Base-by-base conservation (phyloP, 2,888 invertebrate genomes). In the Mimas tiliae region DNA sequence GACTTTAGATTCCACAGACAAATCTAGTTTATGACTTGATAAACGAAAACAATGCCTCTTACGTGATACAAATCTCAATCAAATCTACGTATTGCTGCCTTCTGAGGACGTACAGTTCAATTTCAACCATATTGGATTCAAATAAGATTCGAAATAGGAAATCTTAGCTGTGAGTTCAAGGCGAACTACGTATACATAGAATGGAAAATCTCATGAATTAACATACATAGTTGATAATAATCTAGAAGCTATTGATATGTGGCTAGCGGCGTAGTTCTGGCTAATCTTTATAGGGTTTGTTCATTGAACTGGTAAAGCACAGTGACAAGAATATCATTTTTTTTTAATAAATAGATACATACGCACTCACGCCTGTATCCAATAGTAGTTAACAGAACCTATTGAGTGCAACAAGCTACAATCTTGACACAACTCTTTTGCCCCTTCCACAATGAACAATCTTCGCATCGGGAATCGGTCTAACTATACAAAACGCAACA, bases 21-120 rank as follows among this genome's bases (percentile, higher is more conserved):
- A 63, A 64, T 65, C 48, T 62, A 65, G 51, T 69, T 69, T 69
- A 69, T 62, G 67, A 69, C 64, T 51, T 69, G 55, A 53, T 50
- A 51, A 50, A 52, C 65, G 65, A 65, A 67, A 67, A 67, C 67
- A 65, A 68, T 63, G 63, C 67, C 38, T 62, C 14, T 34, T 62
- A 67, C 65, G 67, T 67, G 67, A 45, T 64, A 64, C 64, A 64
- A 69, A 69, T 69, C 33, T 63, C 21, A 69, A 67, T 58, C 47
- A 65, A 53, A 51, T 11, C 47, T 38, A 21, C 33, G 19, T 51
- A n/a, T 38, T 19, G 16, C 12, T 63, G 50, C 38, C 48, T 64
- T 51, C 19, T 21, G 38, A 51, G 12, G 16, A 48, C 0, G 34
- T 27, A 19, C 33, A 53, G 27, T 21, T 63, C 3, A 53, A 45